phyloP scores from a whole-genome alignment of 2,888 invertebrate species.

The Pristionchus maxplancki region DNA sequence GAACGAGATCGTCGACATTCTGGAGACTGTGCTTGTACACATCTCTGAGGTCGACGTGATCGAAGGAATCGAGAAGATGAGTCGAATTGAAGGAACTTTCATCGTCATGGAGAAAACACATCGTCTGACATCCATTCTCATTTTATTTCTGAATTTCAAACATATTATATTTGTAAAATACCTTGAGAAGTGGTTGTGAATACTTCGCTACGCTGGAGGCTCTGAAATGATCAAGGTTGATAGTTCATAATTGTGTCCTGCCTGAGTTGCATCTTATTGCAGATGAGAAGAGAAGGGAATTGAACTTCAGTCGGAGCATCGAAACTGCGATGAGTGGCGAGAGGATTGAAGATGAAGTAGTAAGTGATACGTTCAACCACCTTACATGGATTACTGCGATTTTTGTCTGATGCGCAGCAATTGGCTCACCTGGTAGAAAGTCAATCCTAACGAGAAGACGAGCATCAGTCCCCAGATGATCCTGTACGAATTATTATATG shows the following conservation, averaged over 20 bases:
- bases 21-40: constrained; percentile 64
- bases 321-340: constrained; percentile 67
- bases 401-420: neutral
- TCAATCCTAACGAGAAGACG: constrained; percentile 69
- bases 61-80: constrained; percentile 63
- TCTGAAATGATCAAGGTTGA: too few species aligned
- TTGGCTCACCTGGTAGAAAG: constrained; percentile 67
- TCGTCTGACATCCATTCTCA: constrained; percentile 59
- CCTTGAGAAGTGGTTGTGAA: constrained; percentile 57
- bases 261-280: constrained; percentile 75
- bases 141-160: neutral
- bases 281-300: constrained; percentile 71
- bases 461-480: constrained; percentile 70
- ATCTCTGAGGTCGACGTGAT: constrained; percentile 64
- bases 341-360: constrained; percentile 70
- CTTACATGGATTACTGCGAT: neutral
- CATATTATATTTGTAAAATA: neutral
- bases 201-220: constrained; percentile 66
- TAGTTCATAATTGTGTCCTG: constrained; percentile 53
- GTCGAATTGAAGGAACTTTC: constrained; percentile 52
- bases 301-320: constrained; percentile 68
- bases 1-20: constrained; percentile 68
- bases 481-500: constrained; percentile 55
- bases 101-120: constrained; percentile 65
- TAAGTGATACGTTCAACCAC: constrained; percentile 69